Evolutionary conservation across 2,797 vertebrate genomes (phyloP).

Genomic region (Anguilla megastoma): DNA sequence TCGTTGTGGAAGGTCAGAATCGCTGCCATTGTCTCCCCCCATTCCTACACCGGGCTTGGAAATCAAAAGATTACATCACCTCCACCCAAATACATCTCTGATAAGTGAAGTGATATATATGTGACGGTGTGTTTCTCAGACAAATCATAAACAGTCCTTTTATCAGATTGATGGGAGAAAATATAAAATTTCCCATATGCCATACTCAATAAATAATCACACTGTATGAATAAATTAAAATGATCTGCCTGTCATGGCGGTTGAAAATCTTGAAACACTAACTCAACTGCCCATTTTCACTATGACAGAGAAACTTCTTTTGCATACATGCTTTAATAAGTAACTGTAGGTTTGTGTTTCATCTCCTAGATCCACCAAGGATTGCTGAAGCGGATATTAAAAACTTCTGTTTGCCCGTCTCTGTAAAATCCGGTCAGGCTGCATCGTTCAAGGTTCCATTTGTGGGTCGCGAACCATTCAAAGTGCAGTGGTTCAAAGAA

Average conservation of each 20-base stretch:
- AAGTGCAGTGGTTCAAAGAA: constrained; percentile 82
- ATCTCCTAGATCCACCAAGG: constrained; percentile 79
- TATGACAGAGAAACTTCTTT: not conserved
- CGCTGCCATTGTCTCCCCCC: not conserved
- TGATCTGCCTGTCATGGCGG: not conserved
- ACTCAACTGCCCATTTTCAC: not conserved
- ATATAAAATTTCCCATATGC: too few relatives aligned
- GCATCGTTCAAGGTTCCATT: constrained; percentile 77
- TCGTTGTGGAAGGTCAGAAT: constrained; percentile 82
- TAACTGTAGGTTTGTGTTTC: constrained; percentile 11
- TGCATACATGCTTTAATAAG: not conserved
- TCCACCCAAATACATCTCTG: not conserved
- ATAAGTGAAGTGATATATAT: not conserved
- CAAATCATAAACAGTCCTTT: not conserved
- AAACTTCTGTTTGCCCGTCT: constrained; percentile 67
- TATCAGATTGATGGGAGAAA: not conserved
- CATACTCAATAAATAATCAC: too few relatives aligned
- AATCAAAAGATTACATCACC: not conserved
- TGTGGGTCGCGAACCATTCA: constrained; percentile 77
- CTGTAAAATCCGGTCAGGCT: constrained; percentile 81
- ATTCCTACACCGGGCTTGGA: not conserved
- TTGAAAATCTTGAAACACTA: too few relatives aligned
- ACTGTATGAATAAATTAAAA: not conserved
- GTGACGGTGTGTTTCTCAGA: not conserved
- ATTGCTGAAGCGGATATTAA: constrained; percentile 70